Conservation (phyloP, 2,888 invertebrate genomes). For the Drosophila barbarae region DNA sequence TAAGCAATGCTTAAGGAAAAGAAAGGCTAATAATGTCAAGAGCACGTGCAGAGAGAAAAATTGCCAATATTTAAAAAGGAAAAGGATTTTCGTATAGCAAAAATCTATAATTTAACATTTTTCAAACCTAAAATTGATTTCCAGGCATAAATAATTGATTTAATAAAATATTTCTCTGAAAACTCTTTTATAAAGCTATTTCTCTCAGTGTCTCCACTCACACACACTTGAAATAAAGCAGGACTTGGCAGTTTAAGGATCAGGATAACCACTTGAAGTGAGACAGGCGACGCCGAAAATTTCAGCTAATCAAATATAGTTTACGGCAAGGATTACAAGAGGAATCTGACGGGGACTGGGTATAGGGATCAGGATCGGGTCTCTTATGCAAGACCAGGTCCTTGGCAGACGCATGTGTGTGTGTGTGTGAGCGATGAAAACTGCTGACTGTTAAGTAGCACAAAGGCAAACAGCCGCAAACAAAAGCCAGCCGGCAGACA, state of each 20-base stretch:
- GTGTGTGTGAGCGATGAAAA: slow-evolving; percentile 47
- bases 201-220: slow-evolving; percentile 21
- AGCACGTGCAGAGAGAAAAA: background rate
- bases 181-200: background rate
- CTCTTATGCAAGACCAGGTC: slow-evolving; percentile 51
- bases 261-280: slow-evolving; percentile 58
- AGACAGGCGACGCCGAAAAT: slow-evolving; percentile 56
- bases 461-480: slow-evolving; percentile 73
- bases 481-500: slow-evolving; percentile 62
- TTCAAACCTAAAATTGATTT: no score
- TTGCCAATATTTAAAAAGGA: no score
- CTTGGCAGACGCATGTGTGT: slow-evolving; percentile 9
- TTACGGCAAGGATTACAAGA: slow-evolving; percentile 41
- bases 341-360: slow-evolving; percentile 3
- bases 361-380: slow-evolving; percentile 22
- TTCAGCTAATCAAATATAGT: slow-evolving; percentile 66
- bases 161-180: no score
- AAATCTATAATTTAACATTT: background rate
- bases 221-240: slow-evolving; percentile 16
- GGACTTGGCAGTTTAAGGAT: slow-evolving; percentile 43
- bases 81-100: fast-evolving
- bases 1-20: slow-evolving; percentile 22
- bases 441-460: slow-evolving; percentile 72
- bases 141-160: fast-evolving
- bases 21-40: slow-evolving; percentile 18